phyloP scores from a whole-genome alignment of 2,113 vertebrate genomes.

The Climacteris rufus region DNA sequence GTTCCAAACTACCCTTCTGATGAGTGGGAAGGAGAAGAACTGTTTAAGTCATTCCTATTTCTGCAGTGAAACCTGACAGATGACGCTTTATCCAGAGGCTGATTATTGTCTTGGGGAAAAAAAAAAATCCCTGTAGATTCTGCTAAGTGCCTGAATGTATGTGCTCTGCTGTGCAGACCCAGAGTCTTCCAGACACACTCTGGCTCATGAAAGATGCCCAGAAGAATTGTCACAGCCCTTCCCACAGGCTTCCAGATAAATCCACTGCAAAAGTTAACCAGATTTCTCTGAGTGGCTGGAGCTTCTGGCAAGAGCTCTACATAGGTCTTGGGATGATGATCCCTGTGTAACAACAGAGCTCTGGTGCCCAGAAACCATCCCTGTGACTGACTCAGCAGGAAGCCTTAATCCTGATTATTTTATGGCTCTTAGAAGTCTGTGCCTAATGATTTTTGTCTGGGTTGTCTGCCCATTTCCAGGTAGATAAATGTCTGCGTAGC shows the following conservation, averaged over 20 bases:
- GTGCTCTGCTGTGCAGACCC: not conserved
- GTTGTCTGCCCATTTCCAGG: conserved; percentile 20
- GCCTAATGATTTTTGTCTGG: conserved; percentile 20
- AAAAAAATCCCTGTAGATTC: not conserved
- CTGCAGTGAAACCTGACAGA: not conserved
- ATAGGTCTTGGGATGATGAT: not conserved
- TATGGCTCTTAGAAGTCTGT: not conserved
- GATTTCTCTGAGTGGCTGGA: not conserved
- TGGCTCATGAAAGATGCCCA: not conserved
- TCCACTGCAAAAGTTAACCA: not conserved
- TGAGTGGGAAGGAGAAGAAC: not conserved
- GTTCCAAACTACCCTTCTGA: not conserved
- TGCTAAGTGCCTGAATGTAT: not conserved
- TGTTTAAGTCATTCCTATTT: not conserved
- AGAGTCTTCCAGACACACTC: not conserved
- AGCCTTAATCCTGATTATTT: conserved; percentile 7
- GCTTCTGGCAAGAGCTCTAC: not conserved
- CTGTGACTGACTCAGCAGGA: conserved; percentile 8
- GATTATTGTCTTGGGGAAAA: not conserved
- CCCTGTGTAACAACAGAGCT: not conserved
- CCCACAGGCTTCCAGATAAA: not conserved
- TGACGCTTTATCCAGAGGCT: not conserved
- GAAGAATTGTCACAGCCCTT: not conserved
- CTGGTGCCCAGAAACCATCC: not conserved
- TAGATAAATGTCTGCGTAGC: not conserved